These are phyloP conservation scores for Nomia melanderi DNA, from an alignment of 1,140 invertebrate genomes.

Conservation along the genomic window DNA sequence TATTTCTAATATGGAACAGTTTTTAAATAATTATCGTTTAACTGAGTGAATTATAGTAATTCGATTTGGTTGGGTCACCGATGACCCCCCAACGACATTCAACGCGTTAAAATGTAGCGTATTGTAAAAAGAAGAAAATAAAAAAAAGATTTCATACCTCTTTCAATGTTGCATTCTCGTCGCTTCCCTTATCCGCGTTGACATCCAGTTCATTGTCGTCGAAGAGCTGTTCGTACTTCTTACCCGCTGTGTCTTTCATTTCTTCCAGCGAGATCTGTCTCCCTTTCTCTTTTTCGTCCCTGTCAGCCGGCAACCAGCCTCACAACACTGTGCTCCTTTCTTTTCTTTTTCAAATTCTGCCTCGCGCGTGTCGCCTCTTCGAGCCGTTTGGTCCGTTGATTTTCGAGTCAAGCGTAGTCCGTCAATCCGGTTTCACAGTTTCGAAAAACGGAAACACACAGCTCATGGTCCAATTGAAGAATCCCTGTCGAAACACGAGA, in stretches of 20 bases:
- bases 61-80: too few species aligned
- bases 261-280: neutral
- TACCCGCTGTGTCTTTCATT: conserved; percentile 58
- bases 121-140: neutral
- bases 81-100: too few species aligned
- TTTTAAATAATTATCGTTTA: too few species aligned
- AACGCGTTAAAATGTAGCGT: too few species aligned
- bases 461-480: conserved; percentile 33
- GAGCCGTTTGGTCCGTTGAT: neutral
- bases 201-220: conserved; percentile 56
- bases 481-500: conserved; percentile 21
- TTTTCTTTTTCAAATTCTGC: neutral
- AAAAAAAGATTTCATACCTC: conserved; percentile 39
- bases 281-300: neutral
- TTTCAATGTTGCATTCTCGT: conserved; percentile 41
- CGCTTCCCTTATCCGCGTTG: conserved; percentile 39
- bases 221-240: conserved; percentile 61
- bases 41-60: too few species aligned
- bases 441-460: conserved; percentile 40
- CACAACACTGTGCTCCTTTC: neutral
- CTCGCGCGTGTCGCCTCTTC: too few species aligned
- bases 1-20: too few species aligned
- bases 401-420: neutral
- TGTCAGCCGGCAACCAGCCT: neutral
- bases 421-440: conserved; percentile 30